Percentiles rank a stretch among this genome's conserved stretches.
phyloP scores from a whole-genome alignment of 2,888 invertebrate species.

The Tipula confusa region DNA sequence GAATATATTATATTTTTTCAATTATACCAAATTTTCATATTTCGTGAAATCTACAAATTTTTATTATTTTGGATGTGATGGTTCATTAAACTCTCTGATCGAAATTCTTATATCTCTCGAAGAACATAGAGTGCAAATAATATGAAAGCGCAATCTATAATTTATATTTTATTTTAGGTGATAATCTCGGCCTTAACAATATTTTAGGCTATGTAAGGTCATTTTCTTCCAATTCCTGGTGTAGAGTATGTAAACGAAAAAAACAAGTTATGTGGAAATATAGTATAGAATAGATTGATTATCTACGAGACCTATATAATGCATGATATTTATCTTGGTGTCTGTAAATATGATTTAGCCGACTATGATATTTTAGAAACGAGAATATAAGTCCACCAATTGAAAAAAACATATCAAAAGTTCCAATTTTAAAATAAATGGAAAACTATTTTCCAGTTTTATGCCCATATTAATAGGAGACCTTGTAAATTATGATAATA shows the following conservation, averaged over 20 bases:
- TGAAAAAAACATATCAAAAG: slow-evolving; percentile 34
- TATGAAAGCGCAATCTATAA: no score
- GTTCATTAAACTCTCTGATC: neutral
- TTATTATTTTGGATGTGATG: no score
- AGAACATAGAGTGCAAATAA: no score
- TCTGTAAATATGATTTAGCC: neutral
- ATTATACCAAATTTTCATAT: neutral
- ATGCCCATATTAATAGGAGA: slow-evolving; percentile 34
- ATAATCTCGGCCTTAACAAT: no score
- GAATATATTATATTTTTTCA: neutral
- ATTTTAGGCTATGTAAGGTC: no score
- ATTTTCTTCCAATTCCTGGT: neutral
- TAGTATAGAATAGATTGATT: neutral
- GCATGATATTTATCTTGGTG: neutral
- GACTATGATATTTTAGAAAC: neutral
- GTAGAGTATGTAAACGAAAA: neutral
- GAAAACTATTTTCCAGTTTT: slow-evolving; percentile 33
- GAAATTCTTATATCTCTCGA: neutral
- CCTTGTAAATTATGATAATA: slow-evolving; percentile 31
- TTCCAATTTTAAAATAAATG: slow-evolving; percentile 34
- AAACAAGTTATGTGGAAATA: neutral
- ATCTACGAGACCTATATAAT: neutral
- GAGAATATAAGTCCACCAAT: slow-evolving; percentile 29
- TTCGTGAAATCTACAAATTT: no score
- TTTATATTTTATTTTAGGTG: no score